Percentiles rank a stretch among this genome's conserved stretches.
These are phyloP conservation scores for Tetragnatha versicolor DNA, from an alignment of 1,140 invertebrate species.

Conservation along the genomic window DNA sequence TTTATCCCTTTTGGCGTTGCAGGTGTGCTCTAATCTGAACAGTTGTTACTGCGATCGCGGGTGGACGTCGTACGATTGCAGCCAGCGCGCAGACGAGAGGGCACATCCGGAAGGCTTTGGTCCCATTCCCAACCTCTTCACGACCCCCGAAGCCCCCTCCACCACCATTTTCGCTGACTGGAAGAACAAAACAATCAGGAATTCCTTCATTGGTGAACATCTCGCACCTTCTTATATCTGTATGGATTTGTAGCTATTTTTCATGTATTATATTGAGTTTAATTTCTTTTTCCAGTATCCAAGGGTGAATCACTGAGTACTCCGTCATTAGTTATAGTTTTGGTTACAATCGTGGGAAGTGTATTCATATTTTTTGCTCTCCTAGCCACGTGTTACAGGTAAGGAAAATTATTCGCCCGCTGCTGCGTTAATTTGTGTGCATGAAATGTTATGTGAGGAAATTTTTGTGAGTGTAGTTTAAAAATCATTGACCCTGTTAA, in stretches of 20 bases:
- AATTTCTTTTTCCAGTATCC: conserved; percentile 51
- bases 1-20: background rate
- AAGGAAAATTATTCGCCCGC: too few relatives aligned
- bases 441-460: too few relatives aligned
- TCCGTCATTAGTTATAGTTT: conserved; percentile 86
- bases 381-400: conserved; percentile 92
- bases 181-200: conserved; percentile 57
- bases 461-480: too few relatives aligned
- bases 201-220: conserved; percentile 49
- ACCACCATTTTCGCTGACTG: conserved; percentile 51
- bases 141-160: conserved; percentile 41
- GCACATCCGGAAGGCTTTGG: conserved; percentile 27
- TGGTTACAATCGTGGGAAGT: conserved; percentile 87
- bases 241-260: background rate
- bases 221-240: background rate
- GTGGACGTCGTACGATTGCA: conserved; percentile 90
- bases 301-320: conserved; percentile 80
- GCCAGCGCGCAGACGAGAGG: conserved; percentile 68
- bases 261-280: background rate
- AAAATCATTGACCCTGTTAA: too few relatives aligned
- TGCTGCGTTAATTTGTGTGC: too few relatives aligned
- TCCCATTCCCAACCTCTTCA: conserved; percentile 45
- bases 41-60: conserved; percentile 89
- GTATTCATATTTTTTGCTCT: conserved; percentile 94
- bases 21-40: conserved; percentile 93